Evolutionary conservation across 2,797 vertebrate genomes (phyloP), one percentile per base, ranked within the genome.

Genomic region (Pipistrellus nathusii): DNA sequence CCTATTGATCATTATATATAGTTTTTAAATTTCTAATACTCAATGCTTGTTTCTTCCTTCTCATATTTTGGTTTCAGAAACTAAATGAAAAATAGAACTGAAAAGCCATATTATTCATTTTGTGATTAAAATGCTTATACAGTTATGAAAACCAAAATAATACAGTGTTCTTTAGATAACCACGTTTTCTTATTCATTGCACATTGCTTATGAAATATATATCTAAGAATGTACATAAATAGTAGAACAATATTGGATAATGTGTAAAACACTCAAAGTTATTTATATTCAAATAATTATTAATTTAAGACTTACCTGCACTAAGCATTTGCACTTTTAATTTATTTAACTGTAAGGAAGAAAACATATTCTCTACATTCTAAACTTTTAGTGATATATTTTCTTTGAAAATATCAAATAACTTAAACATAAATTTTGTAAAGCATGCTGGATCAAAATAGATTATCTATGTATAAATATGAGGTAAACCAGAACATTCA

Each of bases 61-160:
- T 90, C 88, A 12, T 53, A 68, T 77, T 85, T 86, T 81, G 41
- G 30, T 41, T 95, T 88, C 30, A 73, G 69, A 32, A 94, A 71
- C 32, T 59, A 73, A n/a, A 64, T 72, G 73, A 35, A 82, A 96
- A 94, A 44, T 23, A 81, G 27, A 62, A 90, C n/a, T 57, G 21
- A 72, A 76, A 86, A 62, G 6, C 30, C 5, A 9, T 66, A 46
- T 41, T 92, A 66, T 55, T 88, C 77, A 46, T 35, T 77, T n/a
- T 72, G 23, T 85, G n/a, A 76, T 77, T 81, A 82, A 92, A 59
- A 51, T 64, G 17, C 4, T 57, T 72, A 25, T 38, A 27, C 13
- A 80, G 13, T 92, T 80, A 66, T 25, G 32, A 66, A 88, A 76
- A 44, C 1, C 13, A 44, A 88, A 66, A 35, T 38, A 55, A 41